phyloP scores from a whole-genome alignment of 1,140 invertebrate genomes.

The Penaeus vannamei region DNA sequence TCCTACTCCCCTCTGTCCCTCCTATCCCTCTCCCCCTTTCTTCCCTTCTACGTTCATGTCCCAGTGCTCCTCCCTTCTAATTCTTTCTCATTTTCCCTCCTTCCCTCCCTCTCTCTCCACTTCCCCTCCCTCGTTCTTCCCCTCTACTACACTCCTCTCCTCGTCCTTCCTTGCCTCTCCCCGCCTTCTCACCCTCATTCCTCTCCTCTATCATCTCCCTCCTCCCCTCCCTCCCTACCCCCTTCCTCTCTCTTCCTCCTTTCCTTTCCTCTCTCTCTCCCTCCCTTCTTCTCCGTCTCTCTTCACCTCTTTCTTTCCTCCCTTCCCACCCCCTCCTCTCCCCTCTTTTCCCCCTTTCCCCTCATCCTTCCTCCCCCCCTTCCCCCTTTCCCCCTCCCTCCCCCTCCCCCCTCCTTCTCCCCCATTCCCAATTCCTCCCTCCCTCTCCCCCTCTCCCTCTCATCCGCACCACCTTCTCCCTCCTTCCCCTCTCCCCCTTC shows the following conservation, averaged over 20 bases:
- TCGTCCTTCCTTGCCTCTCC: too few relatives aligned
- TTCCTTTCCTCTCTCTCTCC: neutral
- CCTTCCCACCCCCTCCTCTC: neutral
- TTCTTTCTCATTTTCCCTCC: too few relatives aligned
- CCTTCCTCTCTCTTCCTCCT: neutral
- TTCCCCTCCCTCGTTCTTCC: too few relatives aligned
- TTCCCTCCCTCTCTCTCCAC: too few relatives aligned
- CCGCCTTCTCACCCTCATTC: too few relatives aligned
- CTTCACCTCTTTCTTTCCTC: neutral
- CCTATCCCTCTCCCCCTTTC: neutral
- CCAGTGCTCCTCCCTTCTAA: too few relatives aligned
- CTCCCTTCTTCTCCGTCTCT: neutral
- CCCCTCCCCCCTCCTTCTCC: neutral
- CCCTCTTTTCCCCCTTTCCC: neutral
- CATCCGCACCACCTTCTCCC: too few relatives aligned
- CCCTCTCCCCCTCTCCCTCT: neutral
- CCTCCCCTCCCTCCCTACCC: too few relatives aligned
- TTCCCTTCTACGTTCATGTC: too few relatives aligned
- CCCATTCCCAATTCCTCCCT: neutral
- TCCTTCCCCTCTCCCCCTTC: too few relatives aligned
- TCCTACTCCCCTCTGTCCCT: neutral
- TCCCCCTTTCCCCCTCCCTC: neutral
- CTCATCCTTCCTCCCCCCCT: neutral
- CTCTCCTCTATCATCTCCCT: too few relatives aligned
- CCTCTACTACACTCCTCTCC: too few relatives aligned